Evolutionary conservation across 2,888 invertebrate genomes (phyloP).

Genomic region (Belgica antarctica): DNA sequence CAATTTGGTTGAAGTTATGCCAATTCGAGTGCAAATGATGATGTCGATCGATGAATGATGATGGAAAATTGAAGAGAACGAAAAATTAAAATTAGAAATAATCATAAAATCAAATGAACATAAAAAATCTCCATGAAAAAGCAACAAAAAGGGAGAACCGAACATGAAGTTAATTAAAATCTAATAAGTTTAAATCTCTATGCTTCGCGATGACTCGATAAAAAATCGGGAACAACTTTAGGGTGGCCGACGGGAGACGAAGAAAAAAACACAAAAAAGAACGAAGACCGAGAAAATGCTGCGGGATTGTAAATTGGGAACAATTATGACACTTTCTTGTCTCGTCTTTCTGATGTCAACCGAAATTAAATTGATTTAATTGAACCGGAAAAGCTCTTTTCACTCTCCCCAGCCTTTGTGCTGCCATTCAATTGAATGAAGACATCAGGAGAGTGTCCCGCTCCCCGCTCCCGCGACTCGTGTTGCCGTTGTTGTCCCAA

Average conservation of each 20-base stretch:
- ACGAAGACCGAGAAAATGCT: background rate
- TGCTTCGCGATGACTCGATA: background rate
- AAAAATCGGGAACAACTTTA: too few relatives aligned
- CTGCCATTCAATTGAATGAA: conserved; percentile 26
- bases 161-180: conserved; percentile 27
- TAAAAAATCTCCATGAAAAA: conserved; percentile 27
- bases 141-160: conserved; percentile 15
- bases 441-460: conserved; percentile 6
- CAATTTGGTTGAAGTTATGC: conserved; percentile 22
- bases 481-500: conserved; percentile 26
- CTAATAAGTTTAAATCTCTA: conserved; percentile 33
- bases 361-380: conserved; percentile 41
- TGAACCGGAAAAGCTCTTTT: conserved; percentile 37
- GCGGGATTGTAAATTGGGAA: conserved; percentile 25
- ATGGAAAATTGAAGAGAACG: background rate
- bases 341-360: conserved; percentile 39
- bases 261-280: background rate
- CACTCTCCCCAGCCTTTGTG: background rate
- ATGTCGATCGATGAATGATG: conserved; percentile 34
- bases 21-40: conserved; percentile 29
- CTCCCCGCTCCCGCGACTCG: too few relatives aligned
- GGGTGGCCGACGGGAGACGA: too few relatives aligned
- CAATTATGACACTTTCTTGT: conserved; percentile 35
- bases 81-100: conserved; percentile 11
- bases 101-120: conserved; percentile 35